phyloP scores from a whole-genome alignment of 2,888 invertebrate genomes.

The Ormyrus pomaceus region DNA sequence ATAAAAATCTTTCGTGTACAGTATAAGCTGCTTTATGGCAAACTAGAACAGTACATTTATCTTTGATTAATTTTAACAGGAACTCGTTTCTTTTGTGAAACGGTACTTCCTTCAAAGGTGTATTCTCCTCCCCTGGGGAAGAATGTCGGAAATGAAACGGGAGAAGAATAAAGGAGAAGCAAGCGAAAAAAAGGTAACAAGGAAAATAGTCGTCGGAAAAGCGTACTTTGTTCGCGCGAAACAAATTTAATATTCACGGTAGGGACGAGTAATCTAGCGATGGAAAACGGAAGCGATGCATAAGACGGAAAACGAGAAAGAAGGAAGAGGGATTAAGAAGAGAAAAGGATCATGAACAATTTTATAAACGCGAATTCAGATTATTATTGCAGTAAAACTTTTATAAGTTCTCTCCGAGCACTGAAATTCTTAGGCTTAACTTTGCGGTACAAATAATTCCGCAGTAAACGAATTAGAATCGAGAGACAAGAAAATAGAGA shows the following conservation, averaged over 20 bases:
- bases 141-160: slow-evolving; percentile 32
- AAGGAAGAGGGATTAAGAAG: not conserved
- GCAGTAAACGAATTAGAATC: too few relatives aligned
- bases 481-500: too few relatives aligned
- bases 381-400: not conserved
- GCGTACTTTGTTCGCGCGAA: slow-evolving; percentile 23
- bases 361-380: not conserved
- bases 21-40: not conserved
- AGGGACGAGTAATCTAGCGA: slow-evolving; percentile 29
- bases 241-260: slow-evolving; percentile 29
- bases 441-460: too few relatives aligned
- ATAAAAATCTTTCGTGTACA: not conserved
- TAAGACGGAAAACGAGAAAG: slow-evolving; percentile 14
- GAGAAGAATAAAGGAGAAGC: slow-evolving; percentile 15
- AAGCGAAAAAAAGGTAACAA: slow-evolving; percentile 13
- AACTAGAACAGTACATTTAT: slow-evolving; percentile 17
- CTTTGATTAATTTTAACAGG: slow-evolving; percentile 27
- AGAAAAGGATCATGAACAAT: slow-evolving; percentile 11
- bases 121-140: not conserved
- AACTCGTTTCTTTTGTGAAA: slow-evolving; percentile 15
- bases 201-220: slow-evolving; percentile 5
- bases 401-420: not conserved
- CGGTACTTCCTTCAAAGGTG: slow-evolving; percentile 1
- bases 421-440: too few relatives aligned
- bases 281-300: slow-evolving; percentile 23